These are phyloP conservation scores for Pseudopleuronectes americanus DNA, from an alignment of 2,797 vertebrate species.

Conservation along the genomic window DNA sequence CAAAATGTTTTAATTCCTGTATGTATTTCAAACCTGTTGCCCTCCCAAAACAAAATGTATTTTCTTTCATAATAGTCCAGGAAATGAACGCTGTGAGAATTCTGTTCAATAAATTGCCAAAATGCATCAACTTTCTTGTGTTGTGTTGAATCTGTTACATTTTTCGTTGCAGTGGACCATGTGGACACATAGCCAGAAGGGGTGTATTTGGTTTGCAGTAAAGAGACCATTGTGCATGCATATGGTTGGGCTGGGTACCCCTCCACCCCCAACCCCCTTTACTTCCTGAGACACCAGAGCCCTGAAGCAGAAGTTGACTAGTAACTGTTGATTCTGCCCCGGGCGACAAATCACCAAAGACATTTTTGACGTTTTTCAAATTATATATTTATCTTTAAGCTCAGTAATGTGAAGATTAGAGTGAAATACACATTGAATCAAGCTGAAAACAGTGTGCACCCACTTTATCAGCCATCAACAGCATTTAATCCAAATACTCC, in stretches of 20 bases:
- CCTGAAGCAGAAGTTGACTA: conserved; percentile 20
- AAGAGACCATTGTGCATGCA: conserved; percentile 79
- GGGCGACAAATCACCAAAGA: background rate
- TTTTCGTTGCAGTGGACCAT: background rate
- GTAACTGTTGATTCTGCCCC: background rate
- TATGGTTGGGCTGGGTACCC: conserved; percentile 51
- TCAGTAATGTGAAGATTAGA: background rate
- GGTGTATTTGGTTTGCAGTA: conserved; percentile 71
- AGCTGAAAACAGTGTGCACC: background rate
- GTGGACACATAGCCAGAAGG: conserved; percentile 39
- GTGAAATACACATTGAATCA: background rate
- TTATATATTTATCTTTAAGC: background rate
- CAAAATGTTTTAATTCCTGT: background rate
- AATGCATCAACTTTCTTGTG: conserved; percentile 20
- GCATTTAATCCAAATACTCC: background rate
- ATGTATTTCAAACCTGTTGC: conserved; percentile 49
- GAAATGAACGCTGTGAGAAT: conserved; percentile 13
- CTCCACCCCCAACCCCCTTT: conserved; percentile 38
- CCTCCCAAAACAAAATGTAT: background rate
- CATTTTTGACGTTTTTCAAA: background rate
- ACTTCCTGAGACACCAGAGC: conserved; percentile 70
- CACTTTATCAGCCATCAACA: background rate
- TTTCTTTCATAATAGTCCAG: background rate
- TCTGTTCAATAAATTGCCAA: conserved; percentile 50
- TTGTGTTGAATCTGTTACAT: conserved; percentile 1